Evolutionary conservation across 2,113 vertebrate genomes (phyloP), one percentile per base, ranked within the genome.

Genomic region (Nipponia nippon): DNA sequence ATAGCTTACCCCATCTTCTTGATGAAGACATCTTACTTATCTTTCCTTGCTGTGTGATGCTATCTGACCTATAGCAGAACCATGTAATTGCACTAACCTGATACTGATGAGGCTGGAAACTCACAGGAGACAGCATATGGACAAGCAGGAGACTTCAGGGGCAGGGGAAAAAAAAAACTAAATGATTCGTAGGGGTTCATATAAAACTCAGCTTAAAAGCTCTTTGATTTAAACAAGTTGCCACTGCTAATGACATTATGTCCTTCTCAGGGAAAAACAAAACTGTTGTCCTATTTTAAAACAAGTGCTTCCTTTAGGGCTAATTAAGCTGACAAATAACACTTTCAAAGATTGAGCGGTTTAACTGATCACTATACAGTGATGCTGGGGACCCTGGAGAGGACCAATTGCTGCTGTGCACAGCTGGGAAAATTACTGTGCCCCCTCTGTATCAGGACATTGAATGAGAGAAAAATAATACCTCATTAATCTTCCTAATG

Each of bases 271-370:
- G 94, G 91, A 97, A 90, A 90, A 95, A 71, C 89, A 94, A 78
- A 95, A 79, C 78, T 93, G 83, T 96, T 97, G 91, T 95, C 95
- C 95, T 96, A 42, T 94, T 98, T 97, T 93, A 87, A 97, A 97
- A 87, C 40, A 93, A 96, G 92, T 85, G 83, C 83, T 98, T 98
- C 96, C 96, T 98, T 97, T 93, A 96, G 96, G 97, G 94, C 94
- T 97, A 98, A 98, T 98, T 98, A 97, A 92, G 83, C 96, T 97
- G 97, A 97, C 93, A 90, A 98, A 97, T 95, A 91, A 62, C 77
- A 29, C 86, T 97, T 83, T 55, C 53, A 30, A 36, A 93, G 91
- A 96, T 36, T n/a, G 78, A 93, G 82, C 47, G 62, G 89, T 94
- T 96, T 92, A 90, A 62, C 86, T 82, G 85, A 93, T 96, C 38